These are phyloP conservation scores for Aurelia aurita complex sp. Pacific DNA, from an alignment of 30 jellyfish, hydroid and myxozoan genomes.

Conservation along the genomic window DNA sequence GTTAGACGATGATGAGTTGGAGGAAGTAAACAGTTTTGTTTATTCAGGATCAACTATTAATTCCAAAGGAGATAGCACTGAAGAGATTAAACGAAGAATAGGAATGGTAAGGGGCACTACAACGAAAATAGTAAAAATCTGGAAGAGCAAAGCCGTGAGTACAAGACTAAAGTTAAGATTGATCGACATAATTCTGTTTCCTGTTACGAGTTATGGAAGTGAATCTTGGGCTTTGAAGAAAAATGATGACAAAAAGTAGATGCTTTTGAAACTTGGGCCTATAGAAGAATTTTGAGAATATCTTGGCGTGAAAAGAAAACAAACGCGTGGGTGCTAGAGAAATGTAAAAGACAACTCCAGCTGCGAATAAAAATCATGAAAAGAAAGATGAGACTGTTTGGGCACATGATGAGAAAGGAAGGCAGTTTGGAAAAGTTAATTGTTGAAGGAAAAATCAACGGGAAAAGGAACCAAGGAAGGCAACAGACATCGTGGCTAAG, in stretches of 20 bases:
- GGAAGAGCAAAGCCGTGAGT: neutral
- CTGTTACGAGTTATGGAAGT: no score
- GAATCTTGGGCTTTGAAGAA: slow-evolving; percentile 1
- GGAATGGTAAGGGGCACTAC: neutral
- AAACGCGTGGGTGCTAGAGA: no score
- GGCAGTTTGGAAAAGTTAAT: no score
- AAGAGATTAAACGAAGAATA: neutral
- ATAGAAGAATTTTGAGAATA: no score
- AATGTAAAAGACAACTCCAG: no score
- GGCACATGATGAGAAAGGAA: no score
- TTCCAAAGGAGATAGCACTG: neutral
- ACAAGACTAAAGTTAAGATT: no score
- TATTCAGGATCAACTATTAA: neutral
- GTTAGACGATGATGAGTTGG: neutral
- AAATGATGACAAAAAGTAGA: neutral
- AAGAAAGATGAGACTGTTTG: no score
- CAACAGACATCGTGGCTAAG: slow-evolving; percentile 1
- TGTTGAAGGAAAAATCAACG: no score
- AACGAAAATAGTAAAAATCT: neutral
- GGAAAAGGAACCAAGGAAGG: neutral
- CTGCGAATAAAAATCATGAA: no score
- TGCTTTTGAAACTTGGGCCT: neutral
- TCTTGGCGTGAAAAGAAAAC: no score
- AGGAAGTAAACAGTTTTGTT: slow-evolving; percentile 9
- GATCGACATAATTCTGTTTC: no score